A percentile compares a stretch with the other conserved stretches of the same genome.
These are phyloP conservation scores for Todiramphus chloris DNA, from an alignment of 2,113 vertebrate genomes.

Conservation along the genomic window DNA sequence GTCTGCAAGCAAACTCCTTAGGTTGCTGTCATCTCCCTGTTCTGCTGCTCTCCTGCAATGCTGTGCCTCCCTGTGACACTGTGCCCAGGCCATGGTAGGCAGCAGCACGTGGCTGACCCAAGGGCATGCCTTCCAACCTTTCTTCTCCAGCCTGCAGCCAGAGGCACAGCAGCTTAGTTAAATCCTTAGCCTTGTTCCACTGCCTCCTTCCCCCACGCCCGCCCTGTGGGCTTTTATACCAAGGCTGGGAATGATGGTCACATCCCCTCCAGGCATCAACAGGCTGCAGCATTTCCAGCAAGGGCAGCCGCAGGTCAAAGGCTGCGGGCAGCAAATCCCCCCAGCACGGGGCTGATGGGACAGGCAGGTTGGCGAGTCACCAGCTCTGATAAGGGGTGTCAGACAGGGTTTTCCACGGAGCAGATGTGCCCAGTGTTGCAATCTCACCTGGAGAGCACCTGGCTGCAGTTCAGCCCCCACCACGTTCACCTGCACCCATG, in stretches of 20 bases:
- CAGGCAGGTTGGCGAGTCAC: neutral
- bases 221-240: neutral
- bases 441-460: neutral
- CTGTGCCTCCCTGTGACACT: neutral
- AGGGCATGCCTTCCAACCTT: neutral
- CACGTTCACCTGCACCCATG: neutral
- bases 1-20: neutral
- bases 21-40: neutral
- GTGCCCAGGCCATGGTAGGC: neutral
- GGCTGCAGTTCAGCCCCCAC: neutral
- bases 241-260: neutral
- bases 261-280: neutral
- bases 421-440: rapidly evolving
- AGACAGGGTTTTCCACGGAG: neutral
- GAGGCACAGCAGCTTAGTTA: neutral
- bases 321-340: neutral
- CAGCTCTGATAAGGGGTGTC: neutral
- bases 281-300: neutral
- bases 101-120: neutral
- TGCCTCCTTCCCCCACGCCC: neutral
- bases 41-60: neutral
- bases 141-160: neutral
- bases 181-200: neutral
- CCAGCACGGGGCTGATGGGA: neutral
- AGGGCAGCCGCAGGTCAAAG: neutral